Evolutionary conservation across 2,797 vertebrate species (phyloP), one percentile per base, ranked within the genome.

Genomic region (Benthosema pterotum): DNA sequence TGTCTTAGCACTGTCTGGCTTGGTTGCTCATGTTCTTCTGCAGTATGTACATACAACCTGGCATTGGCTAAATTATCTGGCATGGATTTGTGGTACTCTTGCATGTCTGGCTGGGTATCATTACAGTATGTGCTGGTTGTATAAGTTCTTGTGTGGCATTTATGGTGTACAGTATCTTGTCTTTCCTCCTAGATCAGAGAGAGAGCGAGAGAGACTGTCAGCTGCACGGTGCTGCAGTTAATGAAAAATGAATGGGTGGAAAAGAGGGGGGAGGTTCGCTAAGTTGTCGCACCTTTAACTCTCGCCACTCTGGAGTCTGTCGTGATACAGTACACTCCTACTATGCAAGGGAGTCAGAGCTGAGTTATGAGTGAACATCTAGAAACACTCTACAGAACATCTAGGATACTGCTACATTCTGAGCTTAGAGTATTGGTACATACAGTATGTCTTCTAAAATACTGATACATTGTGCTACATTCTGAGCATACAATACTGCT

Each of bases 191-290:
- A 67, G 59, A 73, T 73, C 77, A 75, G 18, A 52, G 54, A 74
- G 32, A 38, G 32, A 38, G 32, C 49, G 54, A 73, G 76, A 61
- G 71, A 74, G 68, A 76, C 74, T 78, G 74, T 80, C 74, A 71
- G 66, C 72, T 42, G 75, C 83, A 67, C 43, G 60, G 80, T 91
- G 87, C 90, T 80, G 88, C 89, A 91, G 89, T 88, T 92, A 86
- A 93, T 93, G 88, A 92, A 92, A 93, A 91, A 92, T 92, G 88
- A 90, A 91, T 90, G 85, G 86, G 71, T 74, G 13, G 15, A 70
- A 72, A 77, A 57, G 66, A 79, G 46, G 60, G 69, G 60, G 84
- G 83, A 66, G 88, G 85, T 83, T 71, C 70, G 50, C 65, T 86
- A 78, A 80, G 83, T 84, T 88, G 84, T 86, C 80, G 83, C 77